Evolutionary conservation across 2,888 invertebrate genomes (phyloP).

Genomic region (Eupithecia pulchellata): DNA sequence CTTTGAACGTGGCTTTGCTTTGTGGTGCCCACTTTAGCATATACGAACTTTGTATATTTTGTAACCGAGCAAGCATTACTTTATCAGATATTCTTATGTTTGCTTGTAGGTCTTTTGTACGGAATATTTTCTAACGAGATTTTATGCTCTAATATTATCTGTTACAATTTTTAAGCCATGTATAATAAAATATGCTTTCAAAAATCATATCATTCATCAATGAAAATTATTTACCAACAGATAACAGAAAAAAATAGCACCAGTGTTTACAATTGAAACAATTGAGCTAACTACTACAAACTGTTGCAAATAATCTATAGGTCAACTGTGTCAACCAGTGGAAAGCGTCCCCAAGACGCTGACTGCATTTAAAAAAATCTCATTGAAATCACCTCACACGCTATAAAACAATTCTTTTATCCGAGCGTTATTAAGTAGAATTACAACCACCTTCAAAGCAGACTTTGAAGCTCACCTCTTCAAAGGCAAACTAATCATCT

Average conservation of each 20-base stretch:
- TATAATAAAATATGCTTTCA: background rate
- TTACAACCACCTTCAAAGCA: background rate
- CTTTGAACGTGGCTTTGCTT: slow-evolving; percentile 1
- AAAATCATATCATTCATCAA: too few species aligned
- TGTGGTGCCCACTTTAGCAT: background rate
- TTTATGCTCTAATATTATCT: background rate
- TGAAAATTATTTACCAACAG: too few species aligned
- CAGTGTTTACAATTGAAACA: too few species aligned
- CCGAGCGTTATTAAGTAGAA: background rate
- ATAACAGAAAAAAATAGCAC: too few species aligned
- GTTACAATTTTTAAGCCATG: background rate
- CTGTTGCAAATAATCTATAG: too few species aligned
- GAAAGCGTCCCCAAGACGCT: too few species aligned
- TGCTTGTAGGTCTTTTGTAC: background rate
- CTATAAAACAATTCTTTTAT: background rate
- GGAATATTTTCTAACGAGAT: background rate
- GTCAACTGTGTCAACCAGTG: too few species aligned
- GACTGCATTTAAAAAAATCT: too few species aligned
- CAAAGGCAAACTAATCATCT: slow-evolving; percentile 16
- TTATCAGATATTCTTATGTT: background rate
- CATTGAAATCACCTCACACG: background rate
- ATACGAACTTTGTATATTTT: background rate
- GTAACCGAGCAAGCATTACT: background rate
- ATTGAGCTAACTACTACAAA: too few species aligned
- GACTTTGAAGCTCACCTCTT: background rate